A percentile compares a stretch with the other conserved stretches of the same genome.
Conservation (phyloP, 2,888 invertebrate genomes). For the Halictus ligatus region DNA sequence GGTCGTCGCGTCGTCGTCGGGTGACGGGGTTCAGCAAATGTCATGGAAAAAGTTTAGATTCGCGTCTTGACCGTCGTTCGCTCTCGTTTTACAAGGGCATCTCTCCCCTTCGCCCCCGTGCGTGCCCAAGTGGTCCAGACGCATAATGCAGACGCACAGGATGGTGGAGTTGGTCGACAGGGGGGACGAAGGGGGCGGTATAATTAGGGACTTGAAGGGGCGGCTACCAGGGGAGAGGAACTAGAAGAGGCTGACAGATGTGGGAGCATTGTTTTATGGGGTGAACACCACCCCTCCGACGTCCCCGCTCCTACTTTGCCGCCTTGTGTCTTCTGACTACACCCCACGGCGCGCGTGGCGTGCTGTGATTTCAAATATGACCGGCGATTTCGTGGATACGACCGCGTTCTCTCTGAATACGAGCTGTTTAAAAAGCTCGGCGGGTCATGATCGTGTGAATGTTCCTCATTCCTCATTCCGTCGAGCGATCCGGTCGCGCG, state of each 20-base stretch:
- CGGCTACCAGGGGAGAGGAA: slow-evolving; percentile 77
- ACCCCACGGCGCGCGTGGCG: slow-evolving; percentile 78
- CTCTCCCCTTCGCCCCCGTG: slow-evolving; percentile 79
- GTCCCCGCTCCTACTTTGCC: slow-evolving; percentile 63
- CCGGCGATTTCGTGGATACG: slow-evolving; percentile 79
- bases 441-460: slow-evolving; percentile 73
- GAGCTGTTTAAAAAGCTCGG: slow-evolving; percentile 70
- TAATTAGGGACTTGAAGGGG: slow-evolving; percentile 84
- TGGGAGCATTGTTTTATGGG: slow-evolving; percentile 85
- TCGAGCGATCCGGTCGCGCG: neutral
- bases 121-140: slow-evolving; percentile 84
- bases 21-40: slow-evolving; percentile 60
- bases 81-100: slow-evolving; percentile 76
- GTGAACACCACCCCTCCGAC: slow-evolving; percentile 69
- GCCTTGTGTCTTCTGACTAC: slow-evolving; percentile 72
- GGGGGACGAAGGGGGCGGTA: slow-evolving; percentile 77
- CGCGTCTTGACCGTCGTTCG: slow-evolving; percentile 80
- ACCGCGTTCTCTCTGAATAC: slow-evolving; percentile 64
- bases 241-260: slow-evolving; percentile 84
- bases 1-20: slow-evolving; percentile 46
- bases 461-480: slow-evolving; percentile 27
- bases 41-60: slow-evolving; percentile 74
- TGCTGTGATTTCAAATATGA: slow-evolving; percentile 83
- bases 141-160: slow-evolving; percentile 81
- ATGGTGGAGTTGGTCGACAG: slow-evolving; percentile 70